Percentiles rank a stretch among this genome's conserved stretches.
These are phyloP conservation scores for Carassius carassius DNA, from an alignment of 2,113 vertebrate genomes.

Conservation along the genomic window DNA sequence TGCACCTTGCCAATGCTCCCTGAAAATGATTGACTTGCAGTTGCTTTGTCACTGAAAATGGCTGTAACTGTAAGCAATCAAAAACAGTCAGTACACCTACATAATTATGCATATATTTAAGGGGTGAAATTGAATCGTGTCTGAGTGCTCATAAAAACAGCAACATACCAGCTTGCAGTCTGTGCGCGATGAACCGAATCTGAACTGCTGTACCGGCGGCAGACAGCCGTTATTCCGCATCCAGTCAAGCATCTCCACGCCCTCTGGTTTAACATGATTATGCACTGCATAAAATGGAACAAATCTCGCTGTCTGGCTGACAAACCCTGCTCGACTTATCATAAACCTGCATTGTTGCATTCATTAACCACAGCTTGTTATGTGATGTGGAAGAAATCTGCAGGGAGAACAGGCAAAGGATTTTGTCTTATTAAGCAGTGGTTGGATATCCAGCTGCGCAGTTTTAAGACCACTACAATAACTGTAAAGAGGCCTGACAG, in stretches of 20 bases:
- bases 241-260: constrained; percentile 16
- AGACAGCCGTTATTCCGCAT: background rate
- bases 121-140: background rate
- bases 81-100: background rate
- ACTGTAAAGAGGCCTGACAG: constrained; percentile 19
- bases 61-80: background rate
- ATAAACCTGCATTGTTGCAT: constrained; percentile 36
- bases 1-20: background rate
- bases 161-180: constrained; percentile 19
- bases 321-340: background rate
- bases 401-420: background rate
- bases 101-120: constrained; percentile 20
- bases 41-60: constrained; percentile 5
- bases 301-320: constrained; percentile 26
- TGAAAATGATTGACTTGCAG: constrained; percentile 4
- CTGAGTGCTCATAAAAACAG: constrained; percentile 11
- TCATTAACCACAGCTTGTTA: constrained; percentile 36
- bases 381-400: background rate
- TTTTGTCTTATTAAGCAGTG: constrained; percentile 30
- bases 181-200: background rate
- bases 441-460: background rate
- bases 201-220: background rate
- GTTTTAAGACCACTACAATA: constrained; percentile 25
- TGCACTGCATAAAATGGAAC: constrained; percentile 30
- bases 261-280: constrained; percentile 35